phyloP scores from a whole-genome alignment of 2,113 vertebrate species.

The Nestor notabilis region DNA sequence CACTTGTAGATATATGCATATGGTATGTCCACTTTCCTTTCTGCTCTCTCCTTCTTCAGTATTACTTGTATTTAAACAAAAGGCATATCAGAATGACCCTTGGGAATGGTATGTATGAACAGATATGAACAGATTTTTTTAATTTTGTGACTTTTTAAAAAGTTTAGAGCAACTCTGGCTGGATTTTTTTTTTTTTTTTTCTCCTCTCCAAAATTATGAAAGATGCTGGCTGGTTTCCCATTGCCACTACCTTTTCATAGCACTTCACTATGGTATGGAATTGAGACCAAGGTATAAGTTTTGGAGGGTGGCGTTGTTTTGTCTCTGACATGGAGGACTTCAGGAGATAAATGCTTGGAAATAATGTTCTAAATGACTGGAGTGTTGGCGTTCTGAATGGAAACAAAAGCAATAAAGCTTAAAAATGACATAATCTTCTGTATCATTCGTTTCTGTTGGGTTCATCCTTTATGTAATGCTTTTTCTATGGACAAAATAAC shows the following conservation, averaged over 20 bases:
- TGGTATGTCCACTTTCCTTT: background rate
- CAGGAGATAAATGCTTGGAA: background rate
- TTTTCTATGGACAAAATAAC: background rate
- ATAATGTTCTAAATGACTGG: background rate
- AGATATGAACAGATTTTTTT: background rate
- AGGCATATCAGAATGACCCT: background rate
- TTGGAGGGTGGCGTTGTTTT: background rate
- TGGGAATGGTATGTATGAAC: background rate
- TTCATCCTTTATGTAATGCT: background rate
- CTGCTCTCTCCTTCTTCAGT: background rate
- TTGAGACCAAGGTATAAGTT: background rate
- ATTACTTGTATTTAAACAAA: slow-evolving; percentile 3
- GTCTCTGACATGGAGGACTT: background rate
- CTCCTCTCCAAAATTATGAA: background rate
- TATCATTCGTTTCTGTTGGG: background rate
- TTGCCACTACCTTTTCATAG: background rate
- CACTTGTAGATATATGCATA: background rate
- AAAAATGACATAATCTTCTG: background rate
- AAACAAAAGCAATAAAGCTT: background rate
- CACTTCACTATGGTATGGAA: background rate
- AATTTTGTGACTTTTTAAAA: background rate
- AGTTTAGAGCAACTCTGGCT: background rate
- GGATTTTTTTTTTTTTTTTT: background rate
- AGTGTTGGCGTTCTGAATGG: background rate
- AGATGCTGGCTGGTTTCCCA: background rate